A percentile compares a stretch with the other conserved stretches of the same genome.
phyloP scores from a whole-genome alignment of 2,797 vertebrate genomes.

The Micropoecilia bifurca region DNA sequence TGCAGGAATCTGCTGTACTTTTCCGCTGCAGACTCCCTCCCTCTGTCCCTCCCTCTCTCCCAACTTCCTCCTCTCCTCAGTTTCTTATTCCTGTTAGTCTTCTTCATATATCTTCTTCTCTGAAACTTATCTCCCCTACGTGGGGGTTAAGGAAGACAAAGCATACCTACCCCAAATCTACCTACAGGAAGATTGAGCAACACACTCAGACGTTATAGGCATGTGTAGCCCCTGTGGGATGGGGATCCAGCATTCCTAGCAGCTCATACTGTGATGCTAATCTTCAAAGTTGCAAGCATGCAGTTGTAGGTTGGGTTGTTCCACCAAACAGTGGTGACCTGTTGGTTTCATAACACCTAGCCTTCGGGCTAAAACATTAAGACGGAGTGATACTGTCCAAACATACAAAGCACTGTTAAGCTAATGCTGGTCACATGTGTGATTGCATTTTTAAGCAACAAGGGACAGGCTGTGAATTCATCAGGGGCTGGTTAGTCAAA shows the following conservation, averaged over 20 bases:
- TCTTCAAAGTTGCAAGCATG: slow-evolving; percentile 62
- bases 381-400: slow-evolving; percentile 68
- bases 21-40: slow-evolving; percentile 61
- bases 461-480: slow-evolving; percentile 14
- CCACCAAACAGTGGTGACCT: slow-evolving; percentile 68
- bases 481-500: neutral
- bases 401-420: slow-evolving; percentile 60
- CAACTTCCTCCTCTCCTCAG: slow-evolving; percentile 11
- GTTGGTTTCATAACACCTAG: slow-evolving; percentile 64
- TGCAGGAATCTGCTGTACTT: slow-evolving; percentile 76
- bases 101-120: slow-evolving; percentile 36
- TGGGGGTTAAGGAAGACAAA: slow-evolving; percentile 19
- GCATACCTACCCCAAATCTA: slow-evolving; percentile 20
- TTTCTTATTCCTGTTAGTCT: slow-evolving; percentile 6
- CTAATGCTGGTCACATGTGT: slow-evolving; percentile 39
- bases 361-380: slow-evolving; percentile 68
- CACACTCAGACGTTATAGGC: slow-evolving; percentile 41
- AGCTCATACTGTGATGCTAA: slow-evolving; percentile 72
- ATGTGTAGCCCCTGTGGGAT: slow-evolving; percentile 48
- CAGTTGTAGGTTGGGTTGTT: slow-evolving; percentile 64
- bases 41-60: slow-evolving; percentile 12
- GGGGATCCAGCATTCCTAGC: slow-evolving; percentile 58
- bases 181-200: slow-evolving; percentile 46
- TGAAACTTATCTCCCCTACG: slow-evolving; percentile 55
- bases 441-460: slow-evolving; percentile 45